Base-by-base conservation (phyloP, 2,888 invertebrate species). In the Atethmia centrago region DNA sequence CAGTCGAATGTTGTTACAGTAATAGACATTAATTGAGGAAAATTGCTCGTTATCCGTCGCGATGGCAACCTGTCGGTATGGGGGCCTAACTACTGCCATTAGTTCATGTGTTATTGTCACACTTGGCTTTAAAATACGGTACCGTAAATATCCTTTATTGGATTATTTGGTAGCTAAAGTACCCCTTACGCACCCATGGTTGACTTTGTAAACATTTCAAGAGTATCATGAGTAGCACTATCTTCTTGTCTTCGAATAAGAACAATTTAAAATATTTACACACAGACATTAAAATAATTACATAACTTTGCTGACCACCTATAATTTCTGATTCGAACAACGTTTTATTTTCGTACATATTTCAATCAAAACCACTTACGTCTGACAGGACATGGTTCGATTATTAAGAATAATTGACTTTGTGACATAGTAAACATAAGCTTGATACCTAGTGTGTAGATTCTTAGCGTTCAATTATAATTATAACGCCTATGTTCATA, bases 21-120 rank as follows among this genome's bases (percentile, higher is more conserved):
- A 70, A 67, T 77, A 80, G 45, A 47, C 58, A 59, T 59, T 67
- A 7, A 71, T 76, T 58, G 63, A 67, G 55, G 77, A 77, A 82
- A 67, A 82, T 77, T 40, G 55, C 55, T 51, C 31, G 77, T 59
- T 71, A 67, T 51, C 62, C 28, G 49, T 59, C 25, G 53, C 36
- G n/a, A 53, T 69, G 69, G 40, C 31, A 70, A 70, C 66, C 42
- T 66, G 53, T 63, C 53, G 47, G 55, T 45, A 53, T 45, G 64
- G n/a, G 10, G 31, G n/a, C 47, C 58, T 66, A 58, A 53, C 82
- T 63, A 58, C 31, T 49, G 47, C 25, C 51, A 81, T 75, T 70
- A 66, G 21, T 55, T 45, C 25, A 55, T 66, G 40, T 65, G 36
- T 53, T 79, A 81, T 62, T 62, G 42, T 58, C 25, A 42, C 12